Evolutionary conservation across 2,113 vertebrate genomes (phyloP).

Genomic region (Taxidea taxus): DNA sequence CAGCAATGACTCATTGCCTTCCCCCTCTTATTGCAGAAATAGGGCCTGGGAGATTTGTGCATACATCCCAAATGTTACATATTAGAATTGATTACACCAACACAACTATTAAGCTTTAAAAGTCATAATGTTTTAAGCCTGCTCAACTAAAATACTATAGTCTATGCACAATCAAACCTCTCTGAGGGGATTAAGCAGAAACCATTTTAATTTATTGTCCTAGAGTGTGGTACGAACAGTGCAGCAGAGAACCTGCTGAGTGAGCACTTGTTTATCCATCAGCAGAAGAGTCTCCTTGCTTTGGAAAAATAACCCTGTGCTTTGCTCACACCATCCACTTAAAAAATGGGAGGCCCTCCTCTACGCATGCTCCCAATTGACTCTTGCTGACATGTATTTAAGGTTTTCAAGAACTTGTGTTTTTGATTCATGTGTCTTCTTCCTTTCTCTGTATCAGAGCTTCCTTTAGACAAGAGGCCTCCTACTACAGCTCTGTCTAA

Average conservation of each 20-base stretch:
- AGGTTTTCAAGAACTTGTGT: not conserved
- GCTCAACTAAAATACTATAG: constrained; percentile 69
- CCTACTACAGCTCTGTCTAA: not conserved
- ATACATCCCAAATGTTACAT: not conserved
- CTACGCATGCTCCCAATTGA: not conserved
- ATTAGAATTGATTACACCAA: constrained; percentile 58
- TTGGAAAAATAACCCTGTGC: constrained; percentile 59
- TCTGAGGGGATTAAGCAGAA: constrained; percentile 75
- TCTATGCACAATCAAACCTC: constrained; percentile 69
- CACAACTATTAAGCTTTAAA: constrained; percentile 64
- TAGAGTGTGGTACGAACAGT: constrained; percentile 64
- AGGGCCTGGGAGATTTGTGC: not conserved
- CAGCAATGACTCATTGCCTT: not conserved
- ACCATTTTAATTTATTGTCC: constrained; percentile 80
- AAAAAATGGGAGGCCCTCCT: not conserved
- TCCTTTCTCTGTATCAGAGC: not conserved
- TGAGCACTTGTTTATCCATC: constrained; percentile 73
- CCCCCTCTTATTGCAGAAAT: constrained; percentile 30
- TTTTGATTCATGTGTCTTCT: not conserved
- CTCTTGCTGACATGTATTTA: not conserved
- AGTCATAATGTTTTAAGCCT: constrained; percentile 48
- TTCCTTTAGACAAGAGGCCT: not conserved
- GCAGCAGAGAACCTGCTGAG: constrained; percentile 72
- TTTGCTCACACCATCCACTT: not conserved
- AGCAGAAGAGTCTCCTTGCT: constrained; percentile 58